Evolutionary conservation across 2,888 invertebrate species (phyloP), one percentile per base, ranked within the genome.

Genomic region (Sympetrum striolatum): DNA sequence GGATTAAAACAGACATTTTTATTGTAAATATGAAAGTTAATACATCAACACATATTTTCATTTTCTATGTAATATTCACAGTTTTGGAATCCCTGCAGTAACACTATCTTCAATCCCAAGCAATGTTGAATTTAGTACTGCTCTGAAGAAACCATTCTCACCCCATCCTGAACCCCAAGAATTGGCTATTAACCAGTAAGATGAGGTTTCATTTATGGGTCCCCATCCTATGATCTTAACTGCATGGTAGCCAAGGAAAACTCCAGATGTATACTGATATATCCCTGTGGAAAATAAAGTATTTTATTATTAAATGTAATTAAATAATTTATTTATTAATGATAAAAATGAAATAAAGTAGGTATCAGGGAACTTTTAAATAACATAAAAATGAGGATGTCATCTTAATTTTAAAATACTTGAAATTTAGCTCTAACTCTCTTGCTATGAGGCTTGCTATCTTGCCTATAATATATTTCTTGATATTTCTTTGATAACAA

Each of bases 101-200:
- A 97, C 96, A 44, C 95, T 94, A 92, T 95, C 95, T 93, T 97
- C 97, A 92, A 97, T 97, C 18, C 96, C 97, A n/a, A n/a, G n/a
- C n/a, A n/a, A n/a, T 92, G 97, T 97, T 92, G 97, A 96, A 93
- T 97, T 96, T 91, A 94, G 93, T 4, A 98, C 98, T 91, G 98
- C 98, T 94, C 98, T 98, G 95, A 98, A 98, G 94, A 95, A 98
- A 5, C 98, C 98, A 93, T 96, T 95, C 93, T 97, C 96, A 92
- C 98, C 98, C 98, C 98, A 98, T 93, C 98, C 98, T 0, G 95
- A 95, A 94, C 98, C 98, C 98, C 98, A 98, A 0, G 98, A 98
- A 95, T 98, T 98, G 90, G 97, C 98, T 92, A 98, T 96, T 37
- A 98, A 95, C 98, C 98, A 98, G 94, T 98, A 98, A 81, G 97